These are phyloP conservation scores for Isoperla grammatica DNA, from an alignment of 2,888 invertebrate species.

Conservation along the genomic window DNA sequence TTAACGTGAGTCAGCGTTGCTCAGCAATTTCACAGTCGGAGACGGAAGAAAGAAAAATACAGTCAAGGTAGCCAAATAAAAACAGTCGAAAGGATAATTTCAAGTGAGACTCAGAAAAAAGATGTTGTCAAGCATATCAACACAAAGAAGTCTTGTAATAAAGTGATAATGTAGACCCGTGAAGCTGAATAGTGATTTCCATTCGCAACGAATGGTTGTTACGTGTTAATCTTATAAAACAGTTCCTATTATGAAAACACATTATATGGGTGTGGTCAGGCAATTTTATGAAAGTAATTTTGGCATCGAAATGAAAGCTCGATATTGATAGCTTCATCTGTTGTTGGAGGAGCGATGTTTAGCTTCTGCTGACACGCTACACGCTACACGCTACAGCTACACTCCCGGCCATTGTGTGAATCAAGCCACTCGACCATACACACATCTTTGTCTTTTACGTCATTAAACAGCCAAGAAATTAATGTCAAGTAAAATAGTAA, in stretches of 20 bases:
- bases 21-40: neutral
- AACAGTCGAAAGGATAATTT: neutral
- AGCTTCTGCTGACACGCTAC: neutral
- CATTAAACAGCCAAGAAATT: neutral
- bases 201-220: neutral
- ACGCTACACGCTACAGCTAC: too few relatives aligned
- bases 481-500: slow-evolving; percentile 1
- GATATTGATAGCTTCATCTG: slow-evolving; percentile 19
- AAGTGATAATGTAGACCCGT: neutral
- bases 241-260: slow-evolving; percentile 10
- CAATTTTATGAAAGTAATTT: slow-evolving; percentile 18
- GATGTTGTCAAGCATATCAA: neutral
- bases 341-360: neutral
- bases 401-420: neutral
- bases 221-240: slow-evolving; percentile 11
- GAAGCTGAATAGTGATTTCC: too few relatives aligned
- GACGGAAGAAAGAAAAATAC: neutral
- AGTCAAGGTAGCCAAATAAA: neutral
- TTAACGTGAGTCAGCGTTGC: neutral
- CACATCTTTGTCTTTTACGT: neutral
- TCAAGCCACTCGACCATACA: neutral
- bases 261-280: slow-evolving; percentile 14
- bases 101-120: neutral
- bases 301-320: neutral
- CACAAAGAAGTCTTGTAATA: neutral